Evolutionary conservation across 2,797 vertebrate genomes (phyloP), one percentile per base, ranked within the genome.

Genomic region (Enteromius trimaculatus): DNA sequence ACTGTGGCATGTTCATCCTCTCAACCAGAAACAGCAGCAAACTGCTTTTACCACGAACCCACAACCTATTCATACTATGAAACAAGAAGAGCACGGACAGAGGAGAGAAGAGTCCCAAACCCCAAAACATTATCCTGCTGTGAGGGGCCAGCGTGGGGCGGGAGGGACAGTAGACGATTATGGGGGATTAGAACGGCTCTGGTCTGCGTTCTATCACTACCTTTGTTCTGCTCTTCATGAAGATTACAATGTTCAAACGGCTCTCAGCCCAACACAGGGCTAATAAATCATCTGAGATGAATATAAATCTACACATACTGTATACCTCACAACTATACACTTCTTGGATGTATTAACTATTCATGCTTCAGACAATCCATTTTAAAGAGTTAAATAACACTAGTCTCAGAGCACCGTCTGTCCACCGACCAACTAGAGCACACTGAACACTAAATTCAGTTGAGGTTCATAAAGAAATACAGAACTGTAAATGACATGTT

Each of bases 171-270:
- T 58, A 26, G 34, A 77, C 87, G 91, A 92, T 92, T 90, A 91
- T 88, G 29, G 29, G 26, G 88, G 88, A 92, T 92, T 91, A 92
- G 75, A 47, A 85, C 55, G 65, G 77, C 85, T 77, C 78, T 86
- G 86, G 88, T 83, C 88, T 84, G 89, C 89, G 79, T 87, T 86
- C 86, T 77, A 70, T 83, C 82, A 81, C 78, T 55, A 85, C 83
- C 83, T 88, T 88, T 89, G 86, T 88, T 90, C 84, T 75, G 84
- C 49, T 83, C 84, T 88, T 77, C 89, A 85, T 87, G 81, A 85
- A 90, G 90, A 93, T 91, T 89, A 91, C 82, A 81, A 29, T 9
- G 7, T 71, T 37, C 64, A 72, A 89, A 88, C 75, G 86, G 83
- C 81, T 86, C 82, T 86, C 77, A 88, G 62, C 49, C n/a, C 34